phyloP scores from a whole-genome alignment of 1,140 invertebrate genomes.

The Drosophila elegans region DNA sequence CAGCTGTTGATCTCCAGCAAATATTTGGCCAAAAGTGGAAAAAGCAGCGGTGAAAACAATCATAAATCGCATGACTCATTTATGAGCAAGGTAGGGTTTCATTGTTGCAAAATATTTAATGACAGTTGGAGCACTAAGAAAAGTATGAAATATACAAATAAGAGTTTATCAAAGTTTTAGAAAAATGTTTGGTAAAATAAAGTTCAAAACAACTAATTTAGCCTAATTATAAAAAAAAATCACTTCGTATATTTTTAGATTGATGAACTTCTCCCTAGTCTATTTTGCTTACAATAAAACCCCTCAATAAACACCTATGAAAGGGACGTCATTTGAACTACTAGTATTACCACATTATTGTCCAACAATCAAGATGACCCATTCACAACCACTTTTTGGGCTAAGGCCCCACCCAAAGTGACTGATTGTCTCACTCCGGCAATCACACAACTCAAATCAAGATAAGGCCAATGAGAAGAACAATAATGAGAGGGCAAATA shows the following conservation, averaged over 20 bases:
- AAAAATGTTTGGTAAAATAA: too few species aligned
- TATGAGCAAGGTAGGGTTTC: constrained; percentile 7
- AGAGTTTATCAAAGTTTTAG: too few species aligned
- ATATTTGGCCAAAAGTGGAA: constrained; percentile 34
- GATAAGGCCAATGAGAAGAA: constrained; percentile 25
- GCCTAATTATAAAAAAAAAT: too few species aligned
- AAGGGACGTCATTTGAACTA: constrained; percentile 3
- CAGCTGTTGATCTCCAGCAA: constrained; percentile 33
- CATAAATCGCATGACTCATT: constrained; percentile 47
- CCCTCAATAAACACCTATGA: background rate
- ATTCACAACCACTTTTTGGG: constrained; percentile 7
- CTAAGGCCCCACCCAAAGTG: constrained; percentile 34
- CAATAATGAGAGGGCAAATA: constrained; percentile 36
- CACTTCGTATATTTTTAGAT: too few species aligned
- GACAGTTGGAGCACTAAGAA: background rate
- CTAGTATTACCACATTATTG: constrained; percentile 3
- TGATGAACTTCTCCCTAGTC: too few species aligned
- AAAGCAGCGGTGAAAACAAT: constrained; percentile 20
- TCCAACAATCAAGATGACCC: constrained; percentile 4
- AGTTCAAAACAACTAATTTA: too few species aligned
- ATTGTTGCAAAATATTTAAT: constrained; percentile 3
- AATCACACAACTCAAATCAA: constrained; percentile 39
- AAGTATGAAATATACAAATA: too few species aligned
- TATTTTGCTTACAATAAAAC: background rate
- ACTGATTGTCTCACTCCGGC: constrained; percentile 17